Base-by-base conservation (phyloP, 2,888 invertebrate species). In the Blastobasis lacticolella region DNA sequence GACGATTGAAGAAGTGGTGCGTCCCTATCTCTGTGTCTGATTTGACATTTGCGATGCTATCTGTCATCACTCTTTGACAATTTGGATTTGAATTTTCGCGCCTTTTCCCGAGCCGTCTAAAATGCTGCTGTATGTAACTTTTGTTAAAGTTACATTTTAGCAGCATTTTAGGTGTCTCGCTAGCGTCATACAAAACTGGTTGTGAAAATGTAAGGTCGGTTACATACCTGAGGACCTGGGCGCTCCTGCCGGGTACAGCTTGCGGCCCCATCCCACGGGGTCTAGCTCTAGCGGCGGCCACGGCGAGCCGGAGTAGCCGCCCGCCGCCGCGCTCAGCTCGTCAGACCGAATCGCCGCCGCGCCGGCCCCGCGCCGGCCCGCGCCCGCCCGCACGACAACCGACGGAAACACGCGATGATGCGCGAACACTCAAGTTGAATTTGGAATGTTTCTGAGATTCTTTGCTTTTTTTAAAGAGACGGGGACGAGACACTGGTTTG, bases 271-370 rank as follows among this genome's bases (percentile, higher is more conserved):
- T 84, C 91, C 91, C 81, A 92, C 92, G 76, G 92, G 92, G 88
- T 94, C 94, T 84, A 94, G 90, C 75, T 92, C 92, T 60, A 92
- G 88, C 75, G 93, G 93, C 76, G 94, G 93, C 94, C 93, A 94
- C 86, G 94, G 93, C 82, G 93, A 93, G 84, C 94, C 93, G 90
- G 93, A 91, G 89, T 92, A 93, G 77, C 92, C 92, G 88, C 92
- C 92, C 90, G 91, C 90, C 87, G 91, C 91, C 80, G 91, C 89
- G 87, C 89, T 90, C 72, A 89, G 89, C 90, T 93, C 93, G 92
- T 93, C 93, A 87, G 93, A 93, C 90, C 93, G 93, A 91, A 91
- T 91, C 89, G 89, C 91, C 77, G 73, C 69, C 73, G 71, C 69
- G 73, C 74, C 42, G 42, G 72, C 75, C 72, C 9, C 46, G 37